Evolutionary conservation across 2,113 vertebrate species (phyloP).

Genomic region (Arenaria interpres): DNA sequence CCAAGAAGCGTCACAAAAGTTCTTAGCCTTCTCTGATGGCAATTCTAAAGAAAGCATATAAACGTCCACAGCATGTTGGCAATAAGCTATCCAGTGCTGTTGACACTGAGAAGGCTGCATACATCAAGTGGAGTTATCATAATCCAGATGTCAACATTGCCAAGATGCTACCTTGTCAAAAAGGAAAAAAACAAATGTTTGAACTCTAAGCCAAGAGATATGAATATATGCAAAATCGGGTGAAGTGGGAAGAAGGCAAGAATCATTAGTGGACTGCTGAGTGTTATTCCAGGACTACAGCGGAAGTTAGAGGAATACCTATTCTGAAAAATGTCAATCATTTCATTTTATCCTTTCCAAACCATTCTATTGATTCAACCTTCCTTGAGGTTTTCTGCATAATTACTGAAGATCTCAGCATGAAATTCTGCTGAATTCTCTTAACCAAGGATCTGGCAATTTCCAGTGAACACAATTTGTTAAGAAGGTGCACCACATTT

Average conservation of each 20-base stretch:
- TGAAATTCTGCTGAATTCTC: background rate
- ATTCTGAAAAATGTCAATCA: background rate
- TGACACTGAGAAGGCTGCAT: background rate
- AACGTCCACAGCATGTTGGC: accelerated
- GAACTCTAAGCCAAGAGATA: background rate
- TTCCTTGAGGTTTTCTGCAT: background rate
- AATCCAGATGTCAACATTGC: background rate
- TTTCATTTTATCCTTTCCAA: background rate
- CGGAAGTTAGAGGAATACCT: background rate
- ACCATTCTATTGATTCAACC: background rate
- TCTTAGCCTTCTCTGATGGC: background rate
- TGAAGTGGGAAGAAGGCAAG: background rate
- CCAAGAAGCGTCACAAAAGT: background rate
- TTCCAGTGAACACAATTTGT: background rate
- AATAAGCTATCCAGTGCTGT: background rate
- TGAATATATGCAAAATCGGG: background rate
- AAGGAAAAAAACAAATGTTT: background rate
- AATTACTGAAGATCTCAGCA: background rate
- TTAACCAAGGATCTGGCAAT: background rate
- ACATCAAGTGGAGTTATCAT: background rate
- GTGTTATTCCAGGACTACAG: background rate
- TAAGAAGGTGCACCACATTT: background rate
- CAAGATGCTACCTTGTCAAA: background rate
- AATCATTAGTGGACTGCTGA: background rate
- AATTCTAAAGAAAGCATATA: background rate